These are phyloP conservation scores for Lumbricus terrestris DNA, from an alignment of 2,888 invertebrate species.

Conservation along the genomic window DNA sequence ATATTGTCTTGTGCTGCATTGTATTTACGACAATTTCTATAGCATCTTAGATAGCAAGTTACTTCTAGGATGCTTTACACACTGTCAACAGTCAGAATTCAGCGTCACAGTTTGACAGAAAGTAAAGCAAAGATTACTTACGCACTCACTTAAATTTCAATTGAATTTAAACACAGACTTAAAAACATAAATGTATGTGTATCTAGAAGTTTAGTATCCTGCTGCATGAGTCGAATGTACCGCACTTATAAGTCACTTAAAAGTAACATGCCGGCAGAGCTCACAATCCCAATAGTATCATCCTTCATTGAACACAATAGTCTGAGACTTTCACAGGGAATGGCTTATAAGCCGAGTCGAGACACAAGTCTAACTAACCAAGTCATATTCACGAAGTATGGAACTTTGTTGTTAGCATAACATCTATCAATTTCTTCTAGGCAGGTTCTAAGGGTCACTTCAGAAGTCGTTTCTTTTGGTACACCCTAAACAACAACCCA, in stretches of 20 bases:
- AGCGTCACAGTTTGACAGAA: no score
- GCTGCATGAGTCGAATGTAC: not conserved
- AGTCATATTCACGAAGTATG: conserved; percentile 43
- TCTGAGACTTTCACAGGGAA: not conserved
- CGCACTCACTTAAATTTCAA: no score
- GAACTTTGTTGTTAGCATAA: conserved; percentile 43
- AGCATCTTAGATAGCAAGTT: no score
- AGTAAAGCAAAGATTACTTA: no score
- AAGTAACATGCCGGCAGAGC: not conserved
- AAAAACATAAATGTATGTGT: not conserved
- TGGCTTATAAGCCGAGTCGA: not conserved
- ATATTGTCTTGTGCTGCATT: no score
- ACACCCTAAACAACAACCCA: not conserved
- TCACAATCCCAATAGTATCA: not conserved
- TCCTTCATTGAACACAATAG: not conserved
- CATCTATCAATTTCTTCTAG: conserved; percentile 46
- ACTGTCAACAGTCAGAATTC: no score
- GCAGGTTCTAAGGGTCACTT: conserved; percentile 43
- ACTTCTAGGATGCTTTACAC: no score
- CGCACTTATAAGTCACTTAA: not conserved
- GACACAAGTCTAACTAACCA: conserved; percentile 25
- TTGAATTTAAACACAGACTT: not conserved
- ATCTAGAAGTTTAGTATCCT: not conserved
- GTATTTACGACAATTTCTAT: no score
- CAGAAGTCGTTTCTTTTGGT: conserved; percentile 26